Evolutionary conservation across 2,113 vertebrate species (phyloP).

Genomic region (Sebastes schlegelii): DNA sequence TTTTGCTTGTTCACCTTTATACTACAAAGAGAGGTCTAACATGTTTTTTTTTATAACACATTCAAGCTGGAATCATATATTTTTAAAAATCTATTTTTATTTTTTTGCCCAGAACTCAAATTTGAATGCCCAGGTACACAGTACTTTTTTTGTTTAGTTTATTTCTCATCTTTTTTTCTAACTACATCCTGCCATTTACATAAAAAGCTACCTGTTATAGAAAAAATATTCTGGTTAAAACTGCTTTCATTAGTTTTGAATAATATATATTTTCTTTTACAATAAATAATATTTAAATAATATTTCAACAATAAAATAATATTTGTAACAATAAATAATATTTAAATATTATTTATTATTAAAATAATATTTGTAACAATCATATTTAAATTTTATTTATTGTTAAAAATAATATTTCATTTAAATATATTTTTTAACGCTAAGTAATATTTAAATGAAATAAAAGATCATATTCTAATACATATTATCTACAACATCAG

Average conservation of each 20-base stretch:
- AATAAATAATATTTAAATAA: too few relatives aligned
- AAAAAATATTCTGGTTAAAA: background rate
- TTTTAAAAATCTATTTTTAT: too few relatives aligned
- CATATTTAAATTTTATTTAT: too few relatives aligned
- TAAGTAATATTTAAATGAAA: background rate
- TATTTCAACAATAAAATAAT: too few relatives aligned
- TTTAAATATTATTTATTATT: too few relatives aligned
- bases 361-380: too few relatives aligned
- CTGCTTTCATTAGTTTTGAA: background rate
- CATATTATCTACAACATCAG: background rate
- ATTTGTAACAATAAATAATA: too few relatives aligned
- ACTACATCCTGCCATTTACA: background rate
- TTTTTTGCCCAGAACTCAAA: too few relatives aligned
- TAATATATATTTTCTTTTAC: background rate
- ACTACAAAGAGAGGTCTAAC: background rate
- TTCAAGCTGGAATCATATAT: too few relatives aligned
- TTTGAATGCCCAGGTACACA: background rate
- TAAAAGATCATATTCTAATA: background rate
- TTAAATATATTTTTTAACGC: background rate
- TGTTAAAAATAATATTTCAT: too few relatives aligned
- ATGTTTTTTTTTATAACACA: background rate
- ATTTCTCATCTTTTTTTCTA: conserved; percentile 3
- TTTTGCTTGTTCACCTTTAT: background rate
- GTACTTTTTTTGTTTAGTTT: background rate
- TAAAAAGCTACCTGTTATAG: background rate